phyloP scores from a whole-genome alignment of 2,888 invertebrate genomes.

The Argyresthia albistria region DNA sequence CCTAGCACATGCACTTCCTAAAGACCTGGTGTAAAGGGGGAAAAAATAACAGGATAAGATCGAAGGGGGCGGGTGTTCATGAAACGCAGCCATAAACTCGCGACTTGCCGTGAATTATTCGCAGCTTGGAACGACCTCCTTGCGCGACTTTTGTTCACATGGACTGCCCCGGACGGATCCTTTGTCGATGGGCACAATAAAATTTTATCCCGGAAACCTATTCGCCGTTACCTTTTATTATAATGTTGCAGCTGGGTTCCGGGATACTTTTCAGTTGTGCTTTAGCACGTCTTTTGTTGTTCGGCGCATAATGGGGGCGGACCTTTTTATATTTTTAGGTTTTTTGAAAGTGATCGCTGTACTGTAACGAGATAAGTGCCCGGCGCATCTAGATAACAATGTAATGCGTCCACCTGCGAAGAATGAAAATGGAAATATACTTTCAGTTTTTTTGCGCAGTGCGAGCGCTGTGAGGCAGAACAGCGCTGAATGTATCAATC shows the following conservation, averaged over 20 bases:
- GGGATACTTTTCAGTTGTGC: slow-evolving; percentile 47
- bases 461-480: background rate
- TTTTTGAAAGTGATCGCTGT: slow-evolving; percentile 32
- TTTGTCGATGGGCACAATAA: slow-evolving; percentile 65
- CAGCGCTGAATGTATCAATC: slow-evolving; percentile 57
- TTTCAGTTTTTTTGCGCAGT: background rate
- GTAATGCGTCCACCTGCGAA: too few relatives aligned
- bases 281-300: slow-evolving; percentile 37
- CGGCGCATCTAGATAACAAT: too few relatives aligned
- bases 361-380: slow-evolving; percentile 8
- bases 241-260: slow-evolving; percentile 61
- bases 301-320: slow-evolving; percentile 46
- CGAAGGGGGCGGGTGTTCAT: background rate
- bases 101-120: slow-evolving; percentile 13
- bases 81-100: background rate
- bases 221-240: slow-evolving; percentile 69
- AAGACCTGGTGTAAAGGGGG: too few relatives aligned
- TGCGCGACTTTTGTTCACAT: slow-evolving; percentile 20
- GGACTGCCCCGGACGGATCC: slow-evolving; percentile 20
- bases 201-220: slow-evolving; percentile 65
- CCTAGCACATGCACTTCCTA: too few relatives aligned
- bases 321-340: slow-evolving; percentile 45
- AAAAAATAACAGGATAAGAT: too few relatives aligned
- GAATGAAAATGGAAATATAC: background rate
- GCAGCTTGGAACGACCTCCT: slow-evolving; percentile 5